A percentile compares a stretch with the other conserved stretches of the same genome.
phyloP scores from a whole-genome alignment of 2,888 invertebrate genomes.

The Eueremaeus valkanovi region DNA sequence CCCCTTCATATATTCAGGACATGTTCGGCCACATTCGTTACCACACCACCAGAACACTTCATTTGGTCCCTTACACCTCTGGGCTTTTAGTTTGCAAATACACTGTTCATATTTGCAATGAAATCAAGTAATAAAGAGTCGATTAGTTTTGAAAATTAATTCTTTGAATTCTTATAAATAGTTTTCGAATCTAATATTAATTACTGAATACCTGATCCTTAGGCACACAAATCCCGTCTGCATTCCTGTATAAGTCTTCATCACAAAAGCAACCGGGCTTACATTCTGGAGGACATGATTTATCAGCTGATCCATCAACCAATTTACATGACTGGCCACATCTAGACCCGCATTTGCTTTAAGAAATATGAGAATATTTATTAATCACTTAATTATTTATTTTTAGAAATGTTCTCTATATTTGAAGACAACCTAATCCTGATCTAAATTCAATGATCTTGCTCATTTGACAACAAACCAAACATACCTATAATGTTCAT shows the following conservation, averaged over 20 bases:
- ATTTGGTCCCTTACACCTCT: not conserved
- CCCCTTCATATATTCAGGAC: not conserved
- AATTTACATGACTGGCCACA: slow-evolving; percentile 7
- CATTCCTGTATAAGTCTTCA: not conserved
- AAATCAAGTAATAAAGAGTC: not conserved
- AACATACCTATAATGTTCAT: too few relatives aligned
- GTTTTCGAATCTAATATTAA: not conserved
- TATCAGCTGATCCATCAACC: too few relatives aligned
- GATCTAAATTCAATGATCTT: too few relatives aligned
- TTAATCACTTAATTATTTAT: too few relatives aligned
- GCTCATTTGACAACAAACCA: too few relatives aligned
- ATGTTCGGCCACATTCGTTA: not conserved
- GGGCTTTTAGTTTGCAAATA: not conserved
- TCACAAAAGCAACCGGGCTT: not conserved
- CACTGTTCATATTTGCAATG: not conserved
- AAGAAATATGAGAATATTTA: too few relatives aligned
- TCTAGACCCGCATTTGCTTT: not conserved
- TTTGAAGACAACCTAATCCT: too few relatives aligned
- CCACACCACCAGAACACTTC: not conserved
- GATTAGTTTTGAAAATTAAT: too few relatives aligned
- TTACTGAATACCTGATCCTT: not conserved
- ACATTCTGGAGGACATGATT: not conserved
- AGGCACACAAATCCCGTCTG: not conserved
- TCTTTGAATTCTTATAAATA: not conserved
- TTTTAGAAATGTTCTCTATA: too few relatives aligned